Evolutionary conservation across 2,888 invertebrate genomes (phyloP), one percentile per base, ranked within the genome.

Genomic region (Adela reaumurella): DNA sequence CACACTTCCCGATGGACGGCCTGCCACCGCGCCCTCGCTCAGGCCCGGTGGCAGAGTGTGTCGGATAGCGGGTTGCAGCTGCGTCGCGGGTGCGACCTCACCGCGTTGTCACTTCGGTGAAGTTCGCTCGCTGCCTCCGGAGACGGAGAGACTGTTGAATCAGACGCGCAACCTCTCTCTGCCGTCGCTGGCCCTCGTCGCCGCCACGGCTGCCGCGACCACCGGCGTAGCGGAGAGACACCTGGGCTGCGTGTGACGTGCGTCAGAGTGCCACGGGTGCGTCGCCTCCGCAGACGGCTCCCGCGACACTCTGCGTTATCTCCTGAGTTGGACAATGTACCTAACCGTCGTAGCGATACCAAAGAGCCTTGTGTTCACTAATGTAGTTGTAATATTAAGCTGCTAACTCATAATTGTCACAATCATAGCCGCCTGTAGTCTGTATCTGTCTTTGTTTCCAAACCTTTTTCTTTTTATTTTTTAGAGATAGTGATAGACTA

Each of bases 161-260:
- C 70, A 70, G 58, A 60, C 64, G 35, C 73, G 67, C 52, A 77
- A 78, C 54, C 60, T 78, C 18, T 78, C 78, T 35, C 58, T 78
- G n/a, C 78, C 78, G 0, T 10, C 41, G 3, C 17, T 19, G 2
- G n/a, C 17, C 2, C 2, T 18, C 29, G 20, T 42, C 17, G 18
- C 35, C 35, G 47, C 14, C 45, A 17, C 46, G 28, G 11, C 17
- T 16, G 19, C 19, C 46, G 46, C 47, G 42, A 20, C 24, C 19
- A 3, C 35, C n/a, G 11, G 76, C 76, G 14, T 81, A 54, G 78
- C 81, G 50, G 82, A 82, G 63, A 78, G 82, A 58, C 81, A 81
- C 62, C 74, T 82, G 64, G 82, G 83, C 43, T 82, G 81, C 63
- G 81, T 82, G 54, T 82, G 72, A 63, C 52, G 48, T 53, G 54